A percentile compares a stretch with the other conserved stretches of the same genome.
These are phyloP conservation scores for Sarcophaga carnaria DNA, from an alignment of 2,888 invertebrate genomes.

Conservation along the genomic window DNA sequence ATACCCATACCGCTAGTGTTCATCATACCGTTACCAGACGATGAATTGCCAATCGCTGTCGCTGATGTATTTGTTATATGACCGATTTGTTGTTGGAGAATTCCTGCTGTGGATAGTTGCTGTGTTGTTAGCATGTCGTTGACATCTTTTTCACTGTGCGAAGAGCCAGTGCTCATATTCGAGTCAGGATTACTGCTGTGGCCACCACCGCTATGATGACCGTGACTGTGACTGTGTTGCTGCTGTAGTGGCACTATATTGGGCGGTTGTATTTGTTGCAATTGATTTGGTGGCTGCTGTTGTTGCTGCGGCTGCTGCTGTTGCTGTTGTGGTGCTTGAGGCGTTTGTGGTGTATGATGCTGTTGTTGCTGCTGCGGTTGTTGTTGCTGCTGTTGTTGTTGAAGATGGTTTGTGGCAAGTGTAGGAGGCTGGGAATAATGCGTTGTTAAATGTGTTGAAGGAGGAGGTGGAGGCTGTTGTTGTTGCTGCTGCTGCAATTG, in stretches of 20 bases:
- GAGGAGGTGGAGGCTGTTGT: constrained; percentile 68
- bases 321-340: constrained; percentile 66
- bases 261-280: constrained; percentile 73
- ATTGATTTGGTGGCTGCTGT: constrained; percentile 71
- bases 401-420: constrained; percentile 69
- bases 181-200: constrained; percentile 93
- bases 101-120: constrained; percentile 62
- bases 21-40: constrained; percentile 84
- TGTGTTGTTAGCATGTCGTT: constrained; percentile 77
- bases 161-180: constrained; percentile 99
- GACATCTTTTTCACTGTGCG: constrained; percentile 95
- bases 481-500: constrained; percentile 68
- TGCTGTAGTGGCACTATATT: constrained; percentile 62
- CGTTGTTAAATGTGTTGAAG: constrained; percentile 66
- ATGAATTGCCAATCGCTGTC: constrained; percentile 73
- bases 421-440: constrained; percentile 71
- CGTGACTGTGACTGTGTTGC: constrained; percentile 22
- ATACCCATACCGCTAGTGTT: constrained; percentile 72
- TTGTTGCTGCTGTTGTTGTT: constrained; percentile 64
- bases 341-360: constrained; percentile 67
- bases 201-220: constrained; percentile 75
- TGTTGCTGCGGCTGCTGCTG: constrained; percentile 68
- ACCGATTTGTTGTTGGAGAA: constrained; percentile 67
- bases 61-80: constrained; percentile 68
- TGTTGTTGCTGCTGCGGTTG: constrained; percentile 64